These are phyloP conservation scores for Diogma glabrata DNA, from an alignment of 2,888 invertebrate genomes.

Conservation along the genomic window DNA sequence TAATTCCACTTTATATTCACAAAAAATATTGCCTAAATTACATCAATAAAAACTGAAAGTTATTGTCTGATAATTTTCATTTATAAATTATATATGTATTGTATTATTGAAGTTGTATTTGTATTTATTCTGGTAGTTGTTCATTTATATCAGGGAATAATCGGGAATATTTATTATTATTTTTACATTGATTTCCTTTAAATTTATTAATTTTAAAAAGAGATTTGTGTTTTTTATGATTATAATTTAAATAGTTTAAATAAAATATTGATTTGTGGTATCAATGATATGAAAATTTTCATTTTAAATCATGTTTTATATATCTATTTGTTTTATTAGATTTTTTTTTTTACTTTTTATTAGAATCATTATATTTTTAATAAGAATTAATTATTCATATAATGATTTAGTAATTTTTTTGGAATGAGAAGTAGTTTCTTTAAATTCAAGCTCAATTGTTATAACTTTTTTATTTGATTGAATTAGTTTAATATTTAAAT, in stretches of 20 bases:
- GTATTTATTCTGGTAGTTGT: slow-evolving; percentile 40
- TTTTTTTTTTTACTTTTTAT: slow-evolving; percentile 40
- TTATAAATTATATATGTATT: too few relatives aligned
- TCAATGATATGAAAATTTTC: slow-evolving; percentile 42
- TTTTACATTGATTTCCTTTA: slow-evolving; percentile 51
- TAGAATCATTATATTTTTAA: slow-evolving; percentile 33
- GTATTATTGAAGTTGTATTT: too few relatives aligned
- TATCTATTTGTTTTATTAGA: slow-evolving; percentile 42
- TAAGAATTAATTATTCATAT: slow-evolving; percentile 38
- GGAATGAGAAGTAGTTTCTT: slow-evolving; percentile 43
- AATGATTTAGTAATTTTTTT: slow-evolving; percentile 39
- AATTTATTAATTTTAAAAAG: slow-evolving; percentile 48
- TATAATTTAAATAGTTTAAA: slow-evolving; percentile 54
- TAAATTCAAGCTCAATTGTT: slow-evolving; percentile 39
- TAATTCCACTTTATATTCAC: too few relatives aligned
- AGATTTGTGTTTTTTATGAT: slow-evolving; percentile 40
- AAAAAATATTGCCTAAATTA: too few relatives aligned
- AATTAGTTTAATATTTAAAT: slow-evolving; percentile 51
- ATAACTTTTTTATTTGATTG: slow-evolving; percentile 51
- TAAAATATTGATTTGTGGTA: slow-evolving; percentile 56
- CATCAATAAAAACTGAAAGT: too few relatives aligned
- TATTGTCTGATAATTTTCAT: too few relatives aligned
- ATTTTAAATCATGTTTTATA: slow-evolving; percentile 42
- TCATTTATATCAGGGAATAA: slow-evolving; percentile 38
- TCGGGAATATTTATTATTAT: slow-evolving; percentile 48